A percentile compares a stretch with the other conserved stretches of the same genome.
These are phyloP conservation scores for Dicrostonyx torquatus DNA, from an alignment of 2,797 vertebrate species.

Conservation along the genomic window DNA sequence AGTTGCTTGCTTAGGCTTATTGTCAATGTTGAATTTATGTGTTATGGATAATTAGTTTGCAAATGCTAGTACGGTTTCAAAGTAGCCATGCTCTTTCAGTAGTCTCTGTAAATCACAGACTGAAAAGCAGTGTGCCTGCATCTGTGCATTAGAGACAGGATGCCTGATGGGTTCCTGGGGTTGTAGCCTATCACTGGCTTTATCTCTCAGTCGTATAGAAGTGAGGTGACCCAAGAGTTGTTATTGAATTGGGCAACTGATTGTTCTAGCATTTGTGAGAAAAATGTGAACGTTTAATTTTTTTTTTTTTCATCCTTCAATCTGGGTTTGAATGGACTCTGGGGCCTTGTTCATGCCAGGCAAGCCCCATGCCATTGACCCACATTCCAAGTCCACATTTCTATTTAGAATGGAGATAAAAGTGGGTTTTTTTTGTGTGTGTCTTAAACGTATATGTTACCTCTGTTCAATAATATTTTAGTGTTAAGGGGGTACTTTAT, in stretches of 20 bases:
- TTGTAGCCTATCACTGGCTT: not conserved
- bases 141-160: slow-evolving; percentile 54
- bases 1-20: slow-evolving; percentile 72
- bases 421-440: not conserved
- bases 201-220: not conserved
- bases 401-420: slow-evolving; percentile 11
- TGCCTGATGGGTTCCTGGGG: not conserved
- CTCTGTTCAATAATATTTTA: not conserved
- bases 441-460: not conserved
- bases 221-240: not conserved
- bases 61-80: slow-evolving; percentile 81
- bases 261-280: not conserved
- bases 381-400: not conserved
- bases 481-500: not conserved
- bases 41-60: slow-evolving; percentile 80
- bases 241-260: not conserved
- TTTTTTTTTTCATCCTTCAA: slow-evolving; percentile 11
- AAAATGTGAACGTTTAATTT: slow-evolving; percentile 10
- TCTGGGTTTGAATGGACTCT: not conserved
- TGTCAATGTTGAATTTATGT: slow-evolving; percentile 52
- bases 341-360: not conserved
- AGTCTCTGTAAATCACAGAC: slow-evolving; percentile 71
- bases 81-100: slow-evolving; percentile 73
- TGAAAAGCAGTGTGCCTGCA: slow-evolving; percentile 35
- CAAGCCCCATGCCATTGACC: not conserved